phyloP scores from a whole-genome alignment of 2,888 invertebrate species.

The Epistrophe grossulariae region DNA sequence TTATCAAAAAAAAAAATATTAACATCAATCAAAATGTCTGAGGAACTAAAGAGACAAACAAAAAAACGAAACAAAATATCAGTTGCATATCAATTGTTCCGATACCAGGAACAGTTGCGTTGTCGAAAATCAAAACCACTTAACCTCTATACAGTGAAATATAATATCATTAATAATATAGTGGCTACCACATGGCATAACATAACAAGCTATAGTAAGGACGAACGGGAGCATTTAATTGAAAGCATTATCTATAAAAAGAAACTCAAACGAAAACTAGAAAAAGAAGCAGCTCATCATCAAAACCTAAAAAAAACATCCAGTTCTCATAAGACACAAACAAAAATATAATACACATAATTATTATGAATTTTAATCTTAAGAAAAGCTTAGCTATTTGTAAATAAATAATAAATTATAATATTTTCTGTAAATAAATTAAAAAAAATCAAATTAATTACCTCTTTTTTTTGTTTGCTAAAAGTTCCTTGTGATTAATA shows the following conservation, averaged over 20 bases:
- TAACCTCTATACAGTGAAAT: conserved; percentile 6
- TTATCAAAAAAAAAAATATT: background rate
- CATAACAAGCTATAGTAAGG: conserved; percentile 29
- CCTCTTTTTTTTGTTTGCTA: no score
- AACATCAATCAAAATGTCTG: conserved; percentile 3
- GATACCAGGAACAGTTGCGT: conserved; percentile 35
- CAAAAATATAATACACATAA: no score
- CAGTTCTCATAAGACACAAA: background rate
- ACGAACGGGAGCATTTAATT: conserved; percentile 32
- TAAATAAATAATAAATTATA: no score
- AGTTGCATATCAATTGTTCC: conserved; percentile 35
- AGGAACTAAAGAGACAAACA: background rate
- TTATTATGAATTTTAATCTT: no score
- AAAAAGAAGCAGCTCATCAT: background rate
- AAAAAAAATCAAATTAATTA: no score
- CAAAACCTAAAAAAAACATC: background rate
- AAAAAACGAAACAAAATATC: background rate
- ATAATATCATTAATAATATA: conserved; percentile 19
- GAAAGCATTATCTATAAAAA: conserved; percentile 37
- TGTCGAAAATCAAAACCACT: background rate
- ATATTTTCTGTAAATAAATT: no score
- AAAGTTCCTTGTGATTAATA: no score
- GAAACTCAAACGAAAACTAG: conserved; percentile 18
- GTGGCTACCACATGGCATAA: conserved; percentile 27
- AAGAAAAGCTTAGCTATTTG: no score